Evolutionary conservation across 2,797 vertebrate genomes (phyloP).

Genomic region (Cacajao melanocephalus): DNA sequence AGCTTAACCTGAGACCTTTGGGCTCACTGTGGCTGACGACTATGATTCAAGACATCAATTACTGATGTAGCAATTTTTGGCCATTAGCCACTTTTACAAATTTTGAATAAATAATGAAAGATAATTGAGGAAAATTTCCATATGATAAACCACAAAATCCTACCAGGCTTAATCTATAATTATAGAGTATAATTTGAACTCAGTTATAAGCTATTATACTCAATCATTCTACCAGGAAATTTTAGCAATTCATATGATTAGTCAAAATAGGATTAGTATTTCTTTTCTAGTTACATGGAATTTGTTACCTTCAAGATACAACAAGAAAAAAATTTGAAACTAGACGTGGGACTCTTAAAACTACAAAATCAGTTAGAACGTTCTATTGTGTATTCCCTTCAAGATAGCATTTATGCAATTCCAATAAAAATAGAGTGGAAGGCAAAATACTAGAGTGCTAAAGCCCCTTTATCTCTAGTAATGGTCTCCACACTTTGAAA

Average conservation of each 20-base stretch:
- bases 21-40: neutral
- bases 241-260: neutral
- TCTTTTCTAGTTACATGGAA: neutral
- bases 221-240: constrained; percentile 41
- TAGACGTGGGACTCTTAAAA: neutral
- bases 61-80: neutral
- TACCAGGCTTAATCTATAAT: constrained; percentile 44
- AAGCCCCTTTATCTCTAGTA: neutral
- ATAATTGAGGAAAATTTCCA: constrained; percentile 25
- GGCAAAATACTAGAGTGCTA: neutral
- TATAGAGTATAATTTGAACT: neutral
- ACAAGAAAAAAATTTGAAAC: neutral
- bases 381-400: neutral
- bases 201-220: constrained; percentile 10
- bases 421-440: constrained; percentile 35
- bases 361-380: neutral
- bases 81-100: neutral
- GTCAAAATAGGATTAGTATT: constrained; percentile 8
- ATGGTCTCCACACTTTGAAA: neutral
- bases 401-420: neutral
- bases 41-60: neutral
- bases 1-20: neutral
- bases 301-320: neutral
- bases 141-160: neutral
- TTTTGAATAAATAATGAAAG: constrained; percentile 29